Evolutionary conservation across 2,113 vertebrate genomes (phyloP).

Genomic region (Galbula dea): DNA sequence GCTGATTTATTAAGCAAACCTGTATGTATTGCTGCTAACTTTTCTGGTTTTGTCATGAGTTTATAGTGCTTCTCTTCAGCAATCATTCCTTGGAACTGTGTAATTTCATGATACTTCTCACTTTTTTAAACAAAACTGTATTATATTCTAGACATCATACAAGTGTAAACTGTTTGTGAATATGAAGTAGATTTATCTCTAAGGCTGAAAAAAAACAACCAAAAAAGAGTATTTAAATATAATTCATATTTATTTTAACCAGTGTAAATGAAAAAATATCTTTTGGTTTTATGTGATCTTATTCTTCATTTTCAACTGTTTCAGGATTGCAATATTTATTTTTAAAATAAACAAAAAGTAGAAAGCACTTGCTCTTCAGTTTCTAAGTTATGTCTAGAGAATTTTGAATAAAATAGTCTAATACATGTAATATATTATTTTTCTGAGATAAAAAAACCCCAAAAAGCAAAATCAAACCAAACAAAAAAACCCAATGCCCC

Average conservation of each 20-base stretch:
- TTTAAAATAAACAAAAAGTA: background rate
- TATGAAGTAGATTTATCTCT: constrained; percentile 1
- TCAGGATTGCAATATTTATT: background rate
- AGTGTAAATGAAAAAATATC: background rate
- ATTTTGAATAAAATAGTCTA: background rate
- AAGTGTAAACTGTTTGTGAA: constrained; percentile 30
- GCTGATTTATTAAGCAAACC: constrained; percentile 33
- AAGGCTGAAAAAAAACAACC: background rate
- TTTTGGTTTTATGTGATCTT: background rate
- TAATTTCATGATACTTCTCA: background rate
- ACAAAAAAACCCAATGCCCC: too few relatives aligned
- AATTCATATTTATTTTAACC: background rate
- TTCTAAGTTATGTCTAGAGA: background rate
- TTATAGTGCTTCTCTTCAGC: constrained; percentile 8
- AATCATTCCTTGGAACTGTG: constrained; percentile 16
- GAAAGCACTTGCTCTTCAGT: background rate
- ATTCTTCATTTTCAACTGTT: background rate
- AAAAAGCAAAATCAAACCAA: too few relatives aligned
- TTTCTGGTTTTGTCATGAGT: constrained; percentile 19
- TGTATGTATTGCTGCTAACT: constrained; percentile 6
- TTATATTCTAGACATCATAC: background rate
- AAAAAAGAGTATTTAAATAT: background rate
- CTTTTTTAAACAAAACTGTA: constrained; percentile 21
- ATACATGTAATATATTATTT: background rate
- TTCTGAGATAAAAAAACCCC: background rate